phyloP scores from a whole-genome alignment of 2,888 invertebrate genomes.

The Holacanthella duospinosa region DNA sequence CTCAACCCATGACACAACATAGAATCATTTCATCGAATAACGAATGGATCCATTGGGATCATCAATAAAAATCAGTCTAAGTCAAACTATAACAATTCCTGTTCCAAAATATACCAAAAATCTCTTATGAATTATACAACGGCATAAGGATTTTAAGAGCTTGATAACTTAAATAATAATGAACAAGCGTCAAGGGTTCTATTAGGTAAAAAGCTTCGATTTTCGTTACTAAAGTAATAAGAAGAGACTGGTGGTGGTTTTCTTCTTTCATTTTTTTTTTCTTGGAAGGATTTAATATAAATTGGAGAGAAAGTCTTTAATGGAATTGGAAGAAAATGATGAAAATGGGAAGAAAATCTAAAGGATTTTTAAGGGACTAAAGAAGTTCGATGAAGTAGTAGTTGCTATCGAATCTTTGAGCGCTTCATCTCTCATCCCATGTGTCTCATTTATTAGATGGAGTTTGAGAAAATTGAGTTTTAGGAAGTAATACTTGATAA shows the following conservation, averaged over 20 bases:
- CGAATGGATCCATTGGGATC: too few relatives aligned
- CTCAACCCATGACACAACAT: too few relatives aligned
- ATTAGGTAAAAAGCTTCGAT: background rate
- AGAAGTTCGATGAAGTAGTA: too few relatives aligned
- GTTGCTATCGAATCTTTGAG: too few relatives aligned
- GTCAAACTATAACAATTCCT: too few relatives aligned
- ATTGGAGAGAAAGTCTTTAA: background rate
- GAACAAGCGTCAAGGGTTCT: background rate
- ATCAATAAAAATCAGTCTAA: background rate
- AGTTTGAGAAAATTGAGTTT: background rate
- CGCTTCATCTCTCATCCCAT: background rate
- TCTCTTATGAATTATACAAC: too few relatives aligned
- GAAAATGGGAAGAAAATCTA: background rate
- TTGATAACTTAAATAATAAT: too few relatives aligned
- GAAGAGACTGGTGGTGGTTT: background rate
- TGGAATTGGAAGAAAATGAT: background rate
- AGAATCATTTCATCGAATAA: too few relatives aligned
- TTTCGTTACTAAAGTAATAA: background rate
- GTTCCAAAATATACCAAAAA: too few relatives aligned
- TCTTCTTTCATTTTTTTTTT: too few relatives aligned
- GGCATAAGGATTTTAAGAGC: too few relatives aligned
- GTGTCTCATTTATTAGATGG: background rate
- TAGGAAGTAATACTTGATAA: background rate
- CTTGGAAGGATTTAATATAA: background rate
- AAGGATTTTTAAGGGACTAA: too few relatives aligned